Evolutionary conservation across 2,888 invertebrate species (phyloP), one percentile per base, ranked within the genome.

Genomic region (Drosophila meridiana): DNA sequence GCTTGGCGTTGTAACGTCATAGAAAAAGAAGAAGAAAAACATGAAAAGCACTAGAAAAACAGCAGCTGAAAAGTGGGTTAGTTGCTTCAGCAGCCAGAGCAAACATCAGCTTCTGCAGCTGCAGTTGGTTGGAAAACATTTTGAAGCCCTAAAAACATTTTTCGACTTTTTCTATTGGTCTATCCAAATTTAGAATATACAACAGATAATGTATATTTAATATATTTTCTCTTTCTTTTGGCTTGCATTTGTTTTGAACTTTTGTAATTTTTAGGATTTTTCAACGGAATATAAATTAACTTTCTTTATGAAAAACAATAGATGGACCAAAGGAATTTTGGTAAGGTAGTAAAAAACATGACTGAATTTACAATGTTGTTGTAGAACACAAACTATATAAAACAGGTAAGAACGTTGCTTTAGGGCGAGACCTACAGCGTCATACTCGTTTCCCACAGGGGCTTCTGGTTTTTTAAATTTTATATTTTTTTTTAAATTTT

Each of bases 11-110:
- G 56, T 43, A 38, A 28, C 3, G 59, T n/a, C 30, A 38, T 20
- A 30, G n/a, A 38, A 30, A 47, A 36, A n/a, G 32, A 9, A n/a
- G 32, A 50, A 6, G 32, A 34, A 50, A 9, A 20, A 8, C 14
- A 36, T 11, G 20, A 60, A 50, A 32, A 32, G 8, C 20, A 48
- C 20, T 36, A 26, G 13, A 26, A 40, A 45, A 50, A 63, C n/a
- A 47, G 50, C 13, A 58, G 34, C 55, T 14, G 20, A 11, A 56
- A 47, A 60, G 4, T 34, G 48, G 48, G 20, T 64, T 63, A 38
- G 36, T 8, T 11, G 14, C 26, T 32, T 32, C 47, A n/a, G 6
- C 34, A 26, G 32, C 2, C 8, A n/a, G 30, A 26, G 30, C n/a
- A 52, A 52, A 52, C 52, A 52, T 11, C 13, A 52, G 6, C 32